Evolutionary conservation across 2,797 vertebrate species (phyloP), one percentile per base, ranked within the genome.

Genomic region (Eidolon dupreanum): DNA sequence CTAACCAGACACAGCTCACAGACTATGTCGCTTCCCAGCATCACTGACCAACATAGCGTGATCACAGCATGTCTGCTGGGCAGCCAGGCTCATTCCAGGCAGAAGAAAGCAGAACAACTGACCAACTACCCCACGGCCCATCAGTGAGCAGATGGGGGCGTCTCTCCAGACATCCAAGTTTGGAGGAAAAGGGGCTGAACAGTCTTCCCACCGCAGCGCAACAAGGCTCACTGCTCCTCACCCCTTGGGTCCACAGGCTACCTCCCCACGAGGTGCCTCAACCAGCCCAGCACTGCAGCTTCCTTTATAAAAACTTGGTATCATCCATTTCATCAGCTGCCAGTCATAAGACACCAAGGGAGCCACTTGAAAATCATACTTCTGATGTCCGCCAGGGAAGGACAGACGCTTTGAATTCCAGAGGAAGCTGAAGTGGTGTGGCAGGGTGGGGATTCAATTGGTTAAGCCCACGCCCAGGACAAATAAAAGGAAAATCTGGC

Each of bases 381-480:
- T 77, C 66, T 31, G 49, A 33, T 22, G 22, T 82, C 43, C 31
- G 73, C 38, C 20, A 0, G 22, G 88, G 93, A 82, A 57, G 7
- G 66, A 41, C 20, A 66, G 36, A 82, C 3, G 17, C 61, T 94
- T 49, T 53, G 63, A 87, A 96, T 96, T 97, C 93, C 88, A 87
- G 33, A 92, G 79, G 78, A 78, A 59, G 36, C 78, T 51, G 15
- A 51, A 57, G 66, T 13, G 12, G 33, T 12, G 22, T 5, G 77
- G 82, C 22, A 0, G 55, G 22, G 12, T 36, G 0, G 10, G 28
- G 31, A 85, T 28, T 28, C 74, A 59, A 31, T 7, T 51, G 31
- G 31, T 43, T 19, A 31, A 28, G 41, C 11, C 66, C 26, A 31
- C 11, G 28, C 12, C 41, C 70, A 38, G 65, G 51, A 68, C 38